Evolutionary conservation across 2,797 vertebrate genomes (phyloP), one percentile per base, ranked within the genome.

Genomic region (Phataginus tetradactyla): DNA sequence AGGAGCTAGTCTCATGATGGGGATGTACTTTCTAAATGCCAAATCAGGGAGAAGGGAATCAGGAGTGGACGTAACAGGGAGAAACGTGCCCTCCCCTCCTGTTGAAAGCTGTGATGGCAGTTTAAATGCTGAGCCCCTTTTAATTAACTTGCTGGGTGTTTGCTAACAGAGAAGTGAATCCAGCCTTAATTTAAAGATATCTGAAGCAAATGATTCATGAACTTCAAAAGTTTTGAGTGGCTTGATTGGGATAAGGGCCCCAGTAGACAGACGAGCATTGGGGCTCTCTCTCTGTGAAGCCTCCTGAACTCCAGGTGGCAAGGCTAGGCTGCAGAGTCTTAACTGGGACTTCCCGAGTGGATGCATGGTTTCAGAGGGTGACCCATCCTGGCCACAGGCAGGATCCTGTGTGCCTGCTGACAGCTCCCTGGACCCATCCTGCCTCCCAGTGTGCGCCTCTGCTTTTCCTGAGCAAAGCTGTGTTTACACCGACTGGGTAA

Each of bases 171-270:
- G 61, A 84, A 85, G 75, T 37, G 92, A 59, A n/a, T 86, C 72
- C 9, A 17, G 90, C 93, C 72, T 96, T 72, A 93, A 75, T 90
- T 92, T 94, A 95, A 89, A 75, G 81, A 55, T n/a, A 63, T 90
- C 57, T 83, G 95, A 83, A 92, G 94, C 83, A 75, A 95, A 94
- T 80, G 95, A 94, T 88, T 93, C 84, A 42, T 17, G 72, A 83
- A 87, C 91, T 94, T 94, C 85, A 45, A 49, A 95, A 92, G 68
- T 94, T 95, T 84, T 7, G 74, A 92, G 85, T 21, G 59, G 78
- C 75, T 96, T 94, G 59, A 94, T 66, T 94, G 77, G 84, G 72
- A 34, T 55, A 39, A 87, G 34, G 77, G 72, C 49, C 53, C 59
- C 80, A 69, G 59, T 2, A 79, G 49, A 23, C 61, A 68, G 34